phyloP scores from a whole-genome alignment of 1,140 invertebrate species.

The Steinernema khuongi region DNA sequence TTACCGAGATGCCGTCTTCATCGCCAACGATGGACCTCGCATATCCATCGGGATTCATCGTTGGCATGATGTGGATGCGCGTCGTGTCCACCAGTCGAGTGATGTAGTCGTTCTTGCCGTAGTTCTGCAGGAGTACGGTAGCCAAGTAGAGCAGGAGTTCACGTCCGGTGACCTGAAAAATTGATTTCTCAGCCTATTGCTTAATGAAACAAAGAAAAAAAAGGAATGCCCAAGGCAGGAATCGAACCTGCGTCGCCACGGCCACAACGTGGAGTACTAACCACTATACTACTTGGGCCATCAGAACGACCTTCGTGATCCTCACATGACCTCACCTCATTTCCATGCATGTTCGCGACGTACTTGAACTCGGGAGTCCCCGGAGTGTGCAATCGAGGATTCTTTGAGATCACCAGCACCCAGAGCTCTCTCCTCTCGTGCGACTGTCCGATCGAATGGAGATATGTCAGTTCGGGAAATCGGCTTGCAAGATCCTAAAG shows the following conservation, averaged over 20 bases:
- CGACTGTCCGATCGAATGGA: constrained; percentile 37
- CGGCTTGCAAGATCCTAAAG: constrained; percentile 30
- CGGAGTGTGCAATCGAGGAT: constrained; percentile 75
- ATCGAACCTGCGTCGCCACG: constrained; percentile 44
- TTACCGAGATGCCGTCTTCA: constrained; percentile 20
- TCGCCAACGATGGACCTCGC: constrained; percentile 68
- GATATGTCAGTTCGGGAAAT: constrained; percentile 35
- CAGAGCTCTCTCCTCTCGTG: constrained; percentile 34
- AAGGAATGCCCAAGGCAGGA: not conserved
- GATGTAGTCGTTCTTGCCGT: constrained; percentile 68
- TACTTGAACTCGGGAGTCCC: constrained; percentile 88
- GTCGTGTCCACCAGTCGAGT: constrained; percentile 73
- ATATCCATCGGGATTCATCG: constrained; percentile 96
- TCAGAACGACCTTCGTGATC: not conserved
- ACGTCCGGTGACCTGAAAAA: constrained; percentile 70
- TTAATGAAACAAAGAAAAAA: not conserved
- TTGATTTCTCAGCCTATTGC: constrained; percentile 11
- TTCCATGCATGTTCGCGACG: constrained; percentile 92
- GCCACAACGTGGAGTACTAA: constrained; percentile 53
- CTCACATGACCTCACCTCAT: constrained; percentile 66
- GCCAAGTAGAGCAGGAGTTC: constrained; percentile 76
- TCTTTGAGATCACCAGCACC: constrained; percentile 76
- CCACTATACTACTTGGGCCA: constrained; percentile 49
- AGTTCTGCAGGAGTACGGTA: constrained; percentile 80
- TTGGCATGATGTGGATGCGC: constrained; percentile 79